Evolutionary conservation across 2,113 vertebrate genomes (phyloP), one percentile per base, ranked within the genome.

Genomic region (Myodes glareolus): DNA sequence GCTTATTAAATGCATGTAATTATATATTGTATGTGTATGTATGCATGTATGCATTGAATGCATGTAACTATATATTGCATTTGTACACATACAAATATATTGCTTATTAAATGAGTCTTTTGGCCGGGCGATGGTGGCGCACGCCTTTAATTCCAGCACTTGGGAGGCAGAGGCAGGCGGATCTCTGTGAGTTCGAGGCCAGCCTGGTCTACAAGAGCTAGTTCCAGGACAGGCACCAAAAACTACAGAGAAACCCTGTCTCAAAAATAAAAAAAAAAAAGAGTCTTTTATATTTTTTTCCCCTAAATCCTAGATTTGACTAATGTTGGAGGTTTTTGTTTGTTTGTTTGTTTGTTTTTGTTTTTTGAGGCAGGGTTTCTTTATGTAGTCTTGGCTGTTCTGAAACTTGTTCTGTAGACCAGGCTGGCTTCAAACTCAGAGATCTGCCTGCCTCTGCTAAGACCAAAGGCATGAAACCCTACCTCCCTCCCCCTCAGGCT

Each of bases 281-380:
- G 39, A 72, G n/a, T 39, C 36, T 21, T 55, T 23, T 82, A n/a
- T n/a, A 39, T 72, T 82, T 52, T 75, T 92, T 90, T 90, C 68
- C 65, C 63, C 19, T 88, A 65, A 91, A 67, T 85, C 88, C 42
- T 75, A 87, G 77, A 93, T 88, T 93, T 95, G n/a, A 87, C 36
- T 73, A 68, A 89, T 93, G 33, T 82, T 92, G 17, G 68, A 95
- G 9, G 13, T 90, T 45, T 58, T 29, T 45, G 21, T 72, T n/a
- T 72, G 33, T 72, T n/a, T 72, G 0, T 72, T n/a, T 72, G 33
- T 72, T n/a, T 72, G 0, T 72, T n/a, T 72, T 72, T 72, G n/a
- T 75, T 72, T 72, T 72, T 39, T 8, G n/a, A 72, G 70, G n/a
- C 70, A 72, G 70, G 33, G 70, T 72, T 72, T 72, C 36, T n/a